Base-by-base conservation (phyloP, 2,113 vertebrate genomes). In the Struthidea cinerea region DNA sequence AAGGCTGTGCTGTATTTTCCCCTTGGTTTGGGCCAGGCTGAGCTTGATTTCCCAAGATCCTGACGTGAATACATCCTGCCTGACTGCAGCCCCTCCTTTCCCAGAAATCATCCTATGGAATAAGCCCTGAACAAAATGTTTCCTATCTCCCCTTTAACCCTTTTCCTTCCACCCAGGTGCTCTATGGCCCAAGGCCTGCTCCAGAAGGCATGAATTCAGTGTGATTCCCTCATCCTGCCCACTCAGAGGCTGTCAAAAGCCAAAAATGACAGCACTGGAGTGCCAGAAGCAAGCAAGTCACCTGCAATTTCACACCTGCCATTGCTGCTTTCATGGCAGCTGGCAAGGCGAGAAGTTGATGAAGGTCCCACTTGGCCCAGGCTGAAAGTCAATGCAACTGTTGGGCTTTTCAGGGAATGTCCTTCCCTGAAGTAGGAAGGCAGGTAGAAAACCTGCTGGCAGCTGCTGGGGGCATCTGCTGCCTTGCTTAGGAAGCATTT, bases 271-370 rank as follows among this genome's bases (percentile, higher is more conserved):
- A 97, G 79, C 79, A 71, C 46, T 64, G 73, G 79, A 94, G 89
- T 87, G 78, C 93, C 91, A 95, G 92, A 86, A 96, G 90, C 64
- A 39, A 93, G 70, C 55, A 77, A 93, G 85, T 96, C 93, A 94
- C 93, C 90, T 95, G 90, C 68, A 93, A 96, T 93, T 96, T 97
- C 96, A 95, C 94, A 96, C 94, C 95, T 96, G 93, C 93, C 83
- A 70, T 81, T 0, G 2, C 90, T 96, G 88, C 79, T 92, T 91
- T 75, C 86, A 7, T 93, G 90, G 94, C 94, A 96, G 91, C 93
- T 97, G 94, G 93, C 3, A 7, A 96, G 89, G 95, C 3, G 94
- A 96, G 92, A 97, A 95, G 87, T 28, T 94, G 93, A 94, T 93
- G 95, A 96, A 96, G 41, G 94, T 96, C 95, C 95, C 90, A 56